Percentiles rank a stretch among this genome's conserved stretches.
Conservation (phyloP, 2,888 invertebrate genomes). For the Agelastica alni region DNA sequence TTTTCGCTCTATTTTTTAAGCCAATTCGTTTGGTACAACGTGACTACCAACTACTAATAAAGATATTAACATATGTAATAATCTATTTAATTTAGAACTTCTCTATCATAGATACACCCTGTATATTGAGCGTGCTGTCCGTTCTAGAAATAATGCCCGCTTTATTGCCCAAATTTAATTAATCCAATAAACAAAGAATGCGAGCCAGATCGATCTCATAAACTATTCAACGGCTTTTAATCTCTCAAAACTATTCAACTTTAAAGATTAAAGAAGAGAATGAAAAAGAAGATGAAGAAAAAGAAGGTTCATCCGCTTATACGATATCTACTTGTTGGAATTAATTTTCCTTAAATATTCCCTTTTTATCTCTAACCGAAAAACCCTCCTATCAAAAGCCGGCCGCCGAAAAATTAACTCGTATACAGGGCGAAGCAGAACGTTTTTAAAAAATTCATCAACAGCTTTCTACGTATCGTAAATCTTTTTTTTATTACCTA, state of each 20-base stretch:
- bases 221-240: slow-evolving; percentile 18
- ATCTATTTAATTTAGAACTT: too few relatives aligned
- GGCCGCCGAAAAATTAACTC: background rate
- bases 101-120: background rate
- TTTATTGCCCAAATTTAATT: slow-evolving; percentile 23
- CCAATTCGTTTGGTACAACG: too few relatives aligned
- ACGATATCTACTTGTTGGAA: slow-evolving; percentile 15
- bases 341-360: slow-evolving; percentile 22
- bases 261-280: slow-evolving; percentile 4
- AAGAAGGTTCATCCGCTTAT: slow-evolving; percentile 6
- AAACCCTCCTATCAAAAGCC: slow-evolving; percentile 10
- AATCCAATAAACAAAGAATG: slow-evolving; percentile 25
- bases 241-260: slow-evolving; percentile 17
- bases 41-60: too few relatives aligned
- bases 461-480: too few relatives aligned
- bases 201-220: slow-evolving; percentile 15
- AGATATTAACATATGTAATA: too few relatives aligned
- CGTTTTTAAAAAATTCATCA: too few relatives aligned
- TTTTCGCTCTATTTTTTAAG: too few relatives aligned
- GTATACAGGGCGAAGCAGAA: slow-evolving; percentile 12
- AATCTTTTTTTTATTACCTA: too few relatives aligned
- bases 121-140: slow-evolving; percentile 8
- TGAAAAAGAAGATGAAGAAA: background rate
- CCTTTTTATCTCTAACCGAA: slow-evolving; percentile 19
- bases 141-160: slow-evolving; percentile 18